Base-by-base conservation (phyloP, 2,797 vertebrate genomes). In the Enteromius unitaeniatus region DNA sequence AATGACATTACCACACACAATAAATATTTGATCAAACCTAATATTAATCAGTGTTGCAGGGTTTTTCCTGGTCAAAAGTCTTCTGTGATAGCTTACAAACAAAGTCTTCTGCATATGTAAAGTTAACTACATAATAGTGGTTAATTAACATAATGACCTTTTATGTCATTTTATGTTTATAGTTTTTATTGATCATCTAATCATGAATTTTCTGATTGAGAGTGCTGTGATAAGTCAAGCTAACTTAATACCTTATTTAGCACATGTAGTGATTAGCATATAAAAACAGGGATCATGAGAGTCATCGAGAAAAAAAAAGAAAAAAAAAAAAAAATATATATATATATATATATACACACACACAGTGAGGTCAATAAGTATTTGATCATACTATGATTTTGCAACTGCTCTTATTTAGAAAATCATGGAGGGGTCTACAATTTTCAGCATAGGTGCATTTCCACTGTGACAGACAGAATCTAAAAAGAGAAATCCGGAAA, bases 131-230 rank as follows among this genome's bases (percentile, higher is more conserved):
- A 13, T 62, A 62, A 77, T 62, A 40, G 11, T 15, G 28, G 34
- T 45, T 19, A 77, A 62, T 77, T 45, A 13, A 21, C n/a, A 28
- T 40, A 62, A 62, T 60, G 4, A 42, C 55, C 62, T 62, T 77
- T 37, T 62, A 15, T 31, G 31, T 31, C 55, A 45, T 77, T 60
- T 62, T 28, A 77, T 45, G 37, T 62, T 77, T 19, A 55, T 62
- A 62, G 15, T 45, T 31, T 3, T 31, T 31, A 2, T 3, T 31
- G 2, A n/a, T n/a, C n/a, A n/a, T n/a, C n/a, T n/a, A n/a, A n/a
- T n/a, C n/a, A n/a, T 58, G 6, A 40, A 23, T 75, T 4, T 76
- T 40, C 73, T n/a, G n/a, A n/a, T n/a, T n/a, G n/a, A n/a, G n/a
- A 62, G 58, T 47, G 13, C 13, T 55, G 7, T 62, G 53, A 19